phyloP scores from a whole-genome alignment of 2,113 vertebrate genomes.

The Capra hircus region DNA sequence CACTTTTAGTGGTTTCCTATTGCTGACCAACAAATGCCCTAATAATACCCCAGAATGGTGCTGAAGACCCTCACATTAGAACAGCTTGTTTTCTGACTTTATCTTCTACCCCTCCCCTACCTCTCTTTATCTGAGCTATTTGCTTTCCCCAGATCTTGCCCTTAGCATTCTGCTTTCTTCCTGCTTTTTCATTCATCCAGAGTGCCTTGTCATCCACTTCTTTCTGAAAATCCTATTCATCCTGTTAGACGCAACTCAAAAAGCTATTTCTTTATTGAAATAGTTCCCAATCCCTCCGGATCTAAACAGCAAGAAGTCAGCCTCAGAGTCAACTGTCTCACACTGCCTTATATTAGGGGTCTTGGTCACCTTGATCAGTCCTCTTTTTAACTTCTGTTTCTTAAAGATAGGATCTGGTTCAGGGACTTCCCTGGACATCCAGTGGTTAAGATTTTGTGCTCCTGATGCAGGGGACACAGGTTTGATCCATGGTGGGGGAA shows the following conservation, averaged over 20 bases:
- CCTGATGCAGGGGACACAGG: not conserved
- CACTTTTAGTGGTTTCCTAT: not conserved
- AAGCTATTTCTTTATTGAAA: not conserved
- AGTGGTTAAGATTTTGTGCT: not conserved
- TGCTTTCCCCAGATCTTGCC: not conserved
- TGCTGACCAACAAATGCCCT: not conserved
- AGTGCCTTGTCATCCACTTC: not conserved
- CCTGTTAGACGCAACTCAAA: not conserved
- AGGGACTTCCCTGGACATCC: not conserved
- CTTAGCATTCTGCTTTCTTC: not conserved
- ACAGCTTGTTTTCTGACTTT: not conserved
- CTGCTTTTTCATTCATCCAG: not conserved
- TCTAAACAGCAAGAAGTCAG: not conserved
- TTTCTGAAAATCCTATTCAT: not conserved
- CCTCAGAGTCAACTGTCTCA: not conserved
- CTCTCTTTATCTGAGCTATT: not conserved
- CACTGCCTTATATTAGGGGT: not conserved
- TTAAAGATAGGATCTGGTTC: not conserved
- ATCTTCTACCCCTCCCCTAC: not conserved
- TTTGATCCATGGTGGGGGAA: not conserved
- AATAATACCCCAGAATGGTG: not conserved
- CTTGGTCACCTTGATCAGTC: not conserved
- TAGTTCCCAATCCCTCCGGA: not conserved
- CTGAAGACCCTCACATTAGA: not conserved
- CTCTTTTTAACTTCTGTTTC: not conserved